phyloP scores from a whole-genome alignment of 2,888 invertebrate genomes.

The Odontocerum albicorne region DNA sequence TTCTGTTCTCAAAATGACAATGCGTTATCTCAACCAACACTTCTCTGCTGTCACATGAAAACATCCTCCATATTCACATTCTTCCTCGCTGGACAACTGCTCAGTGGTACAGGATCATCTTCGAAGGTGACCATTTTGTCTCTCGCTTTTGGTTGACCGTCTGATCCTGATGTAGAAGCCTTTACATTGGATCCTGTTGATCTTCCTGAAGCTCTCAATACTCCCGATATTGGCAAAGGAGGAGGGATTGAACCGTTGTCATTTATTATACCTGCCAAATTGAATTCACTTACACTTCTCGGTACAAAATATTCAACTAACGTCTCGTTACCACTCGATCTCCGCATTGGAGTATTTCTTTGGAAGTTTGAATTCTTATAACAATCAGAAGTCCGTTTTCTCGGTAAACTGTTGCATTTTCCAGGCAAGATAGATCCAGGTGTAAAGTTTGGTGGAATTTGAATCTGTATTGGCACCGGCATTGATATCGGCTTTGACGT shows the following conservation, averaged over 20 bases:
- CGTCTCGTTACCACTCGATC: conserved; percentile 64
- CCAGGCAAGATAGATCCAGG: conserved; percentile 42
- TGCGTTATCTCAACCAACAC: conserved; percentile 32
- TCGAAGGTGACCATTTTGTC: conserved; percentile 83
- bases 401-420: conserved; percentile 61
- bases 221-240: conserved; percentile 43
- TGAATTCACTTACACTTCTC: conserved; percentile 81
- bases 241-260: conserved; percentile 53
- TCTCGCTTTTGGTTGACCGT: conserved; percentile 53
- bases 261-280: conserved; percentile 68
- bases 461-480: conserved; percentile 32
- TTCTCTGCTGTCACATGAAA: conserved; percentile 70
- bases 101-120: conserved; percentile 63
- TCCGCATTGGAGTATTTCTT: conserved; percentile 65
- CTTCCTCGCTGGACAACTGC: conserved; percentile 42
- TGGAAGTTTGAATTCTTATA: conserved; percentile 58
- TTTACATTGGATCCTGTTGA: conserved; percentile 40
- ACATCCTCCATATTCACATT: conserved; percentile 65
- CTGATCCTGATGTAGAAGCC: conserved; percentile 43
- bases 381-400: conserved; percentile 48
- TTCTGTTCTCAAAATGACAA: conserved; percentile 28
- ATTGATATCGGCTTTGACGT: conserved; percentile 25
- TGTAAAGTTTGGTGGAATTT: conserved; percentile 34
- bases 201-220: conserved; percentile 38
- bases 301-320: conserved; percentile 83